Conservation (phyloP, 2,888 invertebrate genomes). For the Temnothorax ravouxi region DNA sequence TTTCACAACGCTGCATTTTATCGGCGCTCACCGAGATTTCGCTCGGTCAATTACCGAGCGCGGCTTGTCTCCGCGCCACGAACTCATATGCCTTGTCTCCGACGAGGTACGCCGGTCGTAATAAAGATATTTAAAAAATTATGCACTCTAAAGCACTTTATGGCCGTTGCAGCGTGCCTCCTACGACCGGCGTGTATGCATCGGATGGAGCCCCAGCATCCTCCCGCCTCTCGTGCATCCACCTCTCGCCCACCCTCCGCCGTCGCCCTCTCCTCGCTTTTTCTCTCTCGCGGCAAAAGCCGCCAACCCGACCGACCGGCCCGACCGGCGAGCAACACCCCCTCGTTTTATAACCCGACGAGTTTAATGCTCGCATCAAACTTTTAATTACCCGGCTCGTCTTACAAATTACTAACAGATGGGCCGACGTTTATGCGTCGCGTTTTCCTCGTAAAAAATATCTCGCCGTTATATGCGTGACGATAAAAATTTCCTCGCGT, state of each 20-base stretch:
- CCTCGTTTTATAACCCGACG: constrained; percentile 83
- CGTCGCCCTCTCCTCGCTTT: constrained; percentile 26
- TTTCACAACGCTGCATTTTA: constrained; percentile 67
- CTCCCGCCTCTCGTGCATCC: constrained; percentile 10
- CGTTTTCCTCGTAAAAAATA: constrained; percentile 62
- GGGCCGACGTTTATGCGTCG: constrained; percentile 79
- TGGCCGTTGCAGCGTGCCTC: constrained; percentile 62
- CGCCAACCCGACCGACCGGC: constrained; percentile 20
- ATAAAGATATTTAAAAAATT: constrained; percentile 80
- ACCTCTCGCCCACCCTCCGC: not conserved
- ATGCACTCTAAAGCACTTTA: constrained; percentile 74
- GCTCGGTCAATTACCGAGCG: constrained; percentile 68
- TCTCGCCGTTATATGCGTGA: constrained; percentile 24
- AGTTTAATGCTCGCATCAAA: constrained; percentile 85
- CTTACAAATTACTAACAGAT: constrained; percentile 85
- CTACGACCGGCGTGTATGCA: constrained; percentile 60
- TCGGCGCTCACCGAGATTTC: constrained; percentile 67
- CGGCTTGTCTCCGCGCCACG: constrained; percentile 24
- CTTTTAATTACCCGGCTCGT: constrained; percentile 85
- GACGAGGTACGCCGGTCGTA: constrained; percentile 53
- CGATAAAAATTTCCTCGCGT: constrained; percentile 28
- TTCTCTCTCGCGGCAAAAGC: constrained; percentile 46
- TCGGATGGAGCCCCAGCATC: constrained; percentile 40
- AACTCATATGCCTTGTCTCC: constrained; percentile 38
- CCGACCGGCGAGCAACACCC: constrained; percentile 41